These are phyloP conservation scores for Lerista edwardsae DNA, from an alignment of 2,797 vertebrate species.

Conservation along the genomic window DNA sequence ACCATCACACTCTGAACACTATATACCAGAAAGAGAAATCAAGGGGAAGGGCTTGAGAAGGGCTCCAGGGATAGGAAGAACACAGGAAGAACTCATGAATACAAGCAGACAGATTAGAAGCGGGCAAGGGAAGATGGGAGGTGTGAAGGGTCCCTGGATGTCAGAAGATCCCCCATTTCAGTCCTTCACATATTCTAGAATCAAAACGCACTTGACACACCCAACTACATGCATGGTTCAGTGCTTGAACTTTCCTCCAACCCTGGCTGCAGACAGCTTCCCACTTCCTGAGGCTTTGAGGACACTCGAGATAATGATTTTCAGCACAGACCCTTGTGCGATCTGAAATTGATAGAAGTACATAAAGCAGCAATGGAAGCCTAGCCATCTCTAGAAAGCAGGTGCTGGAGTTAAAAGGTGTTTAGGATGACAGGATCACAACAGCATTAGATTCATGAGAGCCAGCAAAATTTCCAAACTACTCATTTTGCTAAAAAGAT, in stretches of 20 bases:
- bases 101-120: slow-evolving; percentile 11
- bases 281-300: neutral
- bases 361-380: slow-evolving; percentile 3
- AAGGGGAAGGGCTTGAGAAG: slow-evolving; percentile 26
- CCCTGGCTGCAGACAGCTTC: neutral
- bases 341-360: neutral
- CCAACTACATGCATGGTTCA: neutral
- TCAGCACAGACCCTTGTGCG: neutral
- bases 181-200: neutral
- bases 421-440: neutral
- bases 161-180: slow-evolving; percentile 15
- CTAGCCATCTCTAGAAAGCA: neutral
- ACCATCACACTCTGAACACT: slow-evolving; percentile 59
- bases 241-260: neutral
- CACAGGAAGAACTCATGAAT: slow-evolving; percentile 5
- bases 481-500: slow-evolving; percentile 4
- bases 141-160: neutral
- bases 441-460: neutral
- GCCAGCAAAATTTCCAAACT: neutral
- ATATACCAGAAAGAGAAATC: slow-evolving; percentile 54
- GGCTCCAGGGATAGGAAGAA: neutral
- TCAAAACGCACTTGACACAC: neutral
- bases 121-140: neutral
- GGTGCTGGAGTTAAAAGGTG: neutral
- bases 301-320: neutral